Base-by-base conservation (phyloP, 2,888 invertebrate genomes). In the Drosophila greeni region DNA sequence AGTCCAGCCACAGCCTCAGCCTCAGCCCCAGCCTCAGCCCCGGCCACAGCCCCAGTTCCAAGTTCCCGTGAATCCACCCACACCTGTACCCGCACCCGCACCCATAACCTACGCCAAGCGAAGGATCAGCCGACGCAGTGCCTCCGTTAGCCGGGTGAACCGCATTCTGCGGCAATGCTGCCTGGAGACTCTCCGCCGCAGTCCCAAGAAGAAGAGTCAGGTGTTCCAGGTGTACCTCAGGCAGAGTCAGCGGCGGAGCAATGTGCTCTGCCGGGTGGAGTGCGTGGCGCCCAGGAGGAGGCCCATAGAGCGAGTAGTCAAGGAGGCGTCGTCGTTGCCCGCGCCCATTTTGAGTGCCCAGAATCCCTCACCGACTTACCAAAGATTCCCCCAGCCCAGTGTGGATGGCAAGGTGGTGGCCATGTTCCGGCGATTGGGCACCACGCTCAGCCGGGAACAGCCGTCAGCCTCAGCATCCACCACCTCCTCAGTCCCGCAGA, bases 341-440 rank as follows among this genome's bases (percentile, higher is more conserved):
- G 11, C 48, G 16, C 26, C 48, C 26, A 23, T 29, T 29, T 31
- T 12, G 18, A 47, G 31, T 47, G 18, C 23, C 40, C 64, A 43
- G 18, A 20, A 47, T 31, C 9, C 31, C 31, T 14, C 45, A 26
- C 39, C 54, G 18, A 26, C 29, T 52, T 62, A 66, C 75, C 81
- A 77, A 76, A 84, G 74, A 74, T 77, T 76, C 67, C 80, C 72
- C 40, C 74, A 80, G 52, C 86, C 86, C 18, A 75, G 83, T 23
- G 76, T 88, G 33, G 88, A 88, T 73, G 87, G 88, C 29, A 88
- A 88, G 69, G 79, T 88, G 37, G 87, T 88, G 29, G 85, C 88
- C 42, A 88, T 87, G 87, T 76, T 88, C 37, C 79, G 88, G 4
- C 85, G 88, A 2, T 43, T 88, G 62, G 88, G 88, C 36, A 88